Conservation (phyloP, 2,113 vertebrate genomes). For the Semicossyphus pulcher region DNA sequence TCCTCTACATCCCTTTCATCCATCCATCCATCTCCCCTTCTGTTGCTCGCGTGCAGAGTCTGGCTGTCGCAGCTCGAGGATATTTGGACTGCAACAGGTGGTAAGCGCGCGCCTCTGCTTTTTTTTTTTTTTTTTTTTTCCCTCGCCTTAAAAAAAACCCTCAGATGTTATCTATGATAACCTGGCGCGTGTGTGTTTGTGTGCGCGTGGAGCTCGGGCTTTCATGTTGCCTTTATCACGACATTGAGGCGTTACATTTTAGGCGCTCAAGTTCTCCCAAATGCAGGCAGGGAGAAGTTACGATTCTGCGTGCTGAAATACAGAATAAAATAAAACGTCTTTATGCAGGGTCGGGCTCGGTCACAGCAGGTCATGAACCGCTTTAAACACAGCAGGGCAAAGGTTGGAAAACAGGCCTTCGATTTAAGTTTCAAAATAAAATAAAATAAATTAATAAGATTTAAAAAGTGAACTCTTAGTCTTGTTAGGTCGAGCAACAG, state of each 20-base stretch:
- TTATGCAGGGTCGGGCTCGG: neutral
- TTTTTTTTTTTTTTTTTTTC: constrained; percentile 11
- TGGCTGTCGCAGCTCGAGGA: constrained; percentile 67
- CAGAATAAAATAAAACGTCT: neutral
- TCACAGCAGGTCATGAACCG: neutral
- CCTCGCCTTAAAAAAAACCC: constrained; percentile 19
- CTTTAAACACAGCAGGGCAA: neutral
- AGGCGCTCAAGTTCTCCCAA: too few species aligned
- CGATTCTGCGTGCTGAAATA: neutral
- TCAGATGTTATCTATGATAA: constrained; percentile 74
- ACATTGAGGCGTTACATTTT: constrained; percentile 10
- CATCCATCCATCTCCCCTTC: constrained; percentile 43
- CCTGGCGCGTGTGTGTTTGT: constrained; percentile 32
- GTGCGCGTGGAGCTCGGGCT: constrained; percentile 4
- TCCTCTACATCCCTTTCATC: constrained; percentile 3
- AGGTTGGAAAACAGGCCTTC: neutral
- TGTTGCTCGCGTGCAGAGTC: constrained; percentile 68
- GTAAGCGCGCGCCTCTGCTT: constrained; percentile 75
- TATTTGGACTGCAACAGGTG: constrained; percentile 86
- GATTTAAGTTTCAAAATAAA: neutral
- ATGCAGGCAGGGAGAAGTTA: neutral
- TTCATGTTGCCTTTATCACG: constrained; percentile 23
- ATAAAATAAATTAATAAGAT: neutral
- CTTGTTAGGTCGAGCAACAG: neutral
- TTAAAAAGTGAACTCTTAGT: neutral